Percentiles rank a stretch among this genome's conserved stretches.
Conservation (phyloP, 2,888 invertebrate genomes). For the Drosophila robusta region DNA sequence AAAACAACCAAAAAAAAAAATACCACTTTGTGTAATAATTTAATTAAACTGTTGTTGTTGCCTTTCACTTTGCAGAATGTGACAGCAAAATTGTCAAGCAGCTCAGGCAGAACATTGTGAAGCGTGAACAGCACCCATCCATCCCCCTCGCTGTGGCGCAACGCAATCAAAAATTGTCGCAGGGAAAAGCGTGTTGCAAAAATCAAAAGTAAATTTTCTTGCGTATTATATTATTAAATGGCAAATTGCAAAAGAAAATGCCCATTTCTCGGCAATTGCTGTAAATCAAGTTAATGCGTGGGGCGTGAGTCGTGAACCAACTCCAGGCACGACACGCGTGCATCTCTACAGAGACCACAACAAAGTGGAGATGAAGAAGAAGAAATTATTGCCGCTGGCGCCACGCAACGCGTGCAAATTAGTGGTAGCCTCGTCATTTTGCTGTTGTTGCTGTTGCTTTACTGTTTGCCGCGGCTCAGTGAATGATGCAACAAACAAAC, state of each 20-base stretch:
- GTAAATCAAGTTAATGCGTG: constrained; percentile 9
- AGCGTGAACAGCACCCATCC: neutral
- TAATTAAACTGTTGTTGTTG: constrained; percentile 56
- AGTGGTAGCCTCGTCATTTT: constrained; percentile 40
- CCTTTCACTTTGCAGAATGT: constrained; percentile 68
- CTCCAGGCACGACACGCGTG: constrained; percentile 8
- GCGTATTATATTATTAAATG: neutral
- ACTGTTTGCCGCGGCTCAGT: constrained; percentile 21
- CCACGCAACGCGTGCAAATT: constrained; percentile 73
- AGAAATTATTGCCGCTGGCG: constrained; percentile 37
- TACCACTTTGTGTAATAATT: constrained; percentile 62
- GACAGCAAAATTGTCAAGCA: constrained; percentile 30
- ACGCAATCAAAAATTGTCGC: neutral
- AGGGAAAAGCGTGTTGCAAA: constrained; percentile 9
- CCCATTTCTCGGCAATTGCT: constrained; percentile 9
- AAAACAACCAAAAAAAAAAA: constrained; percentile 11
- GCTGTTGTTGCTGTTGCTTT: constrained; percentile 32
- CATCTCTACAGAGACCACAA: constrained; percentile 22
- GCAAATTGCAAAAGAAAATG: neutral
- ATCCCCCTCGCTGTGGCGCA: neutral
- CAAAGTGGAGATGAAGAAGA: constrained; percentile 4
- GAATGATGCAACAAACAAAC: constrained; percentile 29
- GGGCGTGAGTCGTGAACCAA: constrained; percentile 9
- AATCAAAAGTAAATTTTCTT: neutral
- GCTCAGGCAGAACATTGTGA: constrained; percentile 56